Percentiles rank a stretch among this genome's conserved stretches.
These are phyloP conservation scores for Anguilla megastoma DNA, from an alignment of 2,797 vertebrate genomes.

Conservation along the genomic window DNA sequence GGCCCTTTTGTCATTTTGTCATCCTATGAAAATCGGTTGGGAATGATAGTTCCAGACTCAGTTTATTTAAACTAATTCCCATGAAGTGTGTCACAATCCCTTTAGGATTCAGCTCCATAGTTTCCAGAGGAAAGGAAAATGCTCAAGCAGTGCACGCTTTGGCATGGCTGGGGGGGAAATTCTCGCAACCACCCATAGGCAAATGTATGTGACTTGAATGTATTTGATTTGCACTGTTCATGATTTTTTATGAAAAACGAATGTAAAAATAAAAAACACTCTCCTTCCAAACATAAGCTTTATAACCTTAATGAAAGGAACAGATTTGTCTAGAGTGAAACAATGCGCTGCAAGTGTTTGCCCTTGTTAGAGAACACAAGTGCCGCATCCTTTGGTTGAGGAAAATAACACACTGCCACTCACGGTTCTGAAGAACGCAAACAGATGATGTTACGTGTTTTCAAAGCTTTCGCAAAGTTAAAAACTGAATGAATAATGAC, in stretches of 20 bases:
- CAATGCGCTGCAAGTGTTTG: background rate
- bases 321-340: background rate
- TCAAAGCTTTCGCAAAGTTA: constrained; percentile 12
- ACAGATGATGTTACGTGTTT: background rate
- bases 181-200: background rate
- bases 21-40: background rate
- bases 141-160: background rate
- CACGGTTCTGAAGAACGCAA: background rate
- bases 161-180: background rate
- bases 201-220: background rate
- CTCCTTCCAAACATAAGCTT: background rate
- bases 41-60: background rate
- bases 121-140: background rate
- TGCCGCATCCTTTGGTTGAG: background rate
- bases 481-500: constrained; percentile 8
- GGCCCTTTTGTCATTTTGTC: background rate
- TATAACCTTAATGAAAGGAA: background rate
- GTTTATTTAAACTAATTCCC: background rate
- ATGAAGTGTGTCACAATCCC: background rate
- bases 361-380: background rate
- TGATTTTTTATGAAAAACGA: background rate
- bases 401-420: constrained; percentile 18
- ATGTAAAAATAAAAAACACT: background rate
- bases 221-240: background rate
- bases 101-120: background rate